Conservation (phyloP, 1,140 invertebrate species). For the Belonocnema kinseyi region DNA sequence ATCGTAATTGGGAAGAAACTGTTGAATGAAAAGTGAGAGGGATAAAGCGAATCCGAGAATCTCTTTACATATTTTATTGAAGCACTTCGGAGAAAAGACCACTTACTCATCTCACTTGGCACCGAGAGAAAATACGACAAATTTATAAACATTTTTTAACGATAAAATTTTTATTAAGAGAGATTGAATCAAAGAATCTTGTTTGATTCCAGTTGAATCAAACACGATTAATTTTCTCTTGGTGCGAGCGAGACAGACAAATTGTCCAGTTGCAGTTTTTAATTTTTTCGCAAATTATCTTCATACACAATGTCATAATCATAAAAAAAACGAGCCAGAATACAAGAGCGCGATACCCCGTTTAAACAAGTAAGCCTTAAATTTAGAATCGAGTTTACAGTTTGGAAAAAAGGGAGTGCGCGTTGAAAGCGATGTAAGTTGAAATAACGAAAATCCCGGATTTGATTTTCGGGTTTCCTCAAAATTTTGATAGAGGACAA, state of each 20-base stretch:
- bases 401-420: slow-evolving; percentile 46
- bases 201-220: neutral
- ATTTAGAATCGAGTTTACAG: slow-evolving; percentile 51
- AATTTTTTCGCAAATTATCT: slow-evolving; percentile 1
- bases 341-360: slow-evolving; percentile 44
- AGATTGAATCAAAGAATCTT: neutral
- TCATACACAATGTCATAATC: slow-evolving; percentile 17
- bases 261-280: slow-evolving; percentile 24
- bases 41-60: neutral
- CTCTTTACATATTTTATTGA: neutral
- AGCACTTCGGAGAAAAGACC: slow-evolving; percentile 10
- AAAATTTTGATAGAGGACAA: neutral
- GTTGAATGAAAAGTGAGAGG: neutral
- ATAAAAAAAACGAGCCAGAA: slow-evolving; percentile 4
- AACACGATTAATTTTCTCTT: neutral
- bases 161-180: neutral
- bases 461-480: neutral
- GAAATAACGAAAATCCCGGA: slow-evolving; percentile 21
- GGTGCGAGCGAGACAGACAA: neutral
- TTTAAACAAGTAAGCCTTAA: slow-evolving; percentile 68
- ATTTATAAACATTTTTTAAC: neutral
- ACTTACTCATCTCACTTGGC: slow-evolving; percentile 2
- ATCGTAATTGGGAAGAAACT: too few species aligned
- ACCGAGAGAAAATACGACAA: neutral
- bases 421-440: slow-evolving; percentile 45